Conservation (phyloP, 2,113 vertebrate species). For the Diadophis punctatus region DNA sequence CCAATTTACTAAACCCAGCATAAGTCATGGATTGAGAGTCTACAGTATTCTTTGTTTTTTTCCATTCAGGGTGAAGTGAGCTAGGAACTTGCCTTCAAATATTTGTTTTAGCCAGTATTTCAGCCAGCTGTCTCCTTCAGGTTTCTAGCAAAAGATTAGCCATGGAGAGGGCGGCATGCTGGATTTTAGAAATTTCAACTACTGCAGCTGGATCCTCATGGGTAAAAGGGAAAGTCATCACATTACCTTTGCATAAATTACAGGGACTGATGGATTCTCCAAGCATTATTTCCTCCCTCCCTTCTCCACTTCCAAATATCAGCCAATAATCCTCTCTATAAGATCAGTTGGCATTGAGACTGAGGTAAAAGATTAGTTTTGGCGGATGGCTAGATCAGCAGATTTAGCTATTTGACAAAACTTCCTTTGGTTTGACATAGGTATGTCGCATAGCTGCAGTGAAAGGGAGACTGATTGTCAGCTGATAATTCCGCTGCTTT, state of each 20-base stretch:
- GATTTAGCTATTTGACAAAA: background rate
- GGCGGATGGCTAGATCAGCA: background rate
- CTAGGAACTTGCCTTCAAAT: background rate
- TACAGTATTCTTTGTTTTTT: background rate
- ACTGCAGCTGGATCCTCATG: background rate
- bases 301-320: background rate
- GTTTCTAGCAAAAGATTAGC: background rate
- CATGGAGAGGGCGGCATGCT: background rate
- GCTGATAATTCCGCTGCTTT: background rate
- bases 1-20: background rate
- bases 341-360: background rate
- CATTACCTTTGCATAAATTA: background rate
- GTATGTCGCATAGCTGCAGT: background rate
- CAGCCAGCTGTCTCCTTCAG: background rate
- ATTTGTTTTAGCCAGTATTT: background rate
- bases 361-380: background rate
- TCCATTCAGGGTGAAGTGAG: background rate
- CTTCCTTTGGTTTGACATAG: background rate
- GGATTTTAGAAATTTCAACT: background rate
- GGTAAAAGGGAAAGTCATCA: background rate
- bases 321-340: background rate
- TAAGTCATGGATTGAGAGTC: background rate
- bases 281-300: background rate
- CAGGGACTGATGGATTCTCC: background rate
- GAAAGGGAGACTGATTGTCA: background rate